phyloP scores from a whole-genome alignment of 2,113 vertebrate species.

The Hippocampus comes region DNA sequence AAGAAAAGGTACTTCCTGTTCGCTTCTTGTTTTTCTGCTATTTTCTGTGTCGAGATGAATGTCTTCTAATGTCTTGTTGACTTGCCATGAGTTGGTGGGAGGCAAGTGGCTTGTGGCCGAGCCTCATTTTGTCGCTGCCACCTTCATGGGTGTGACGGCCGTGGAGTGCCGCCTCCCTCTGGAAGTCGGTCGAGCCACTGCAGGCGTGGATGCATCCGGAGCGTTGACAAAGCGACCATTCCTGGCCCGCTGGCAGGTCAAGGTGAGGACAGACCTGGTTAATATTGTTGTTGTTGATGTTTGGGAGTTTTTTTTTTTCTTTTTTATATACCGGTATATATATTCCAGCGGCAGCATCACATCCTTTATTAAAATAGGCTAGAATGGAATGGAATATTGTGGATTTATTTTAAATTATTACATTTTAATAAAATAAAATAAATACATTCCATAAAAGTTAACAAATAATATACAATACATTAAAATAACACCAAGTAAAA shows the following conservation, averaged over 20 bases:
- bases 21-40: background rate
- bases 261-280: conserved; percentile 70
- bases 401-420: no score
- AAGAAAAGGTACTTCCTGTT: conserved; percentile 77
- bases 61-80: background rate
- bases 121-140: conserved; percentile 59
- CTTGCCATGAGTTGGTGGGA: conserved; percentile 66
- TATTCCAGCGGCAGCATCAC: no score
- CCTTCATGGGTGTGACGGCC: conserved; percentile 70
- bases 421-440: no score
- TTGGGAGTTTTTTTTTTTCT: no score
- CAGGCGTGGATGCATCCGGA: conserved; percentile 34
- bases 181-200: conserved; percentile 51
- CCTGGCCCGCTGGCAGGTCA: conserved; percentile 81
- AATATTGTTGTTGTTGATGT: no score
- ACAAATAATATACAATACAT: no score
- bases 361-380: no score
- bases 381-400: no score
- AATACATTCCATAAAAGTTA: no score
- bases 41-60: background rate
- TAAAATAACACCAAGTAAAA: no score
- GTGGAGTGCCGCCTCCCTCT: conserved; percentile 79
- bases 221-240: conserved; percentile 56
- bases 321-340: no score
- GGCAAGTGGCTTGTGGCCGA: conserved; percentile 75